These are phyloP conservation scores for Troides helena DNA, from an alignment of 2,888 invertebrate species.

Conservation along the genomic window DNA sequence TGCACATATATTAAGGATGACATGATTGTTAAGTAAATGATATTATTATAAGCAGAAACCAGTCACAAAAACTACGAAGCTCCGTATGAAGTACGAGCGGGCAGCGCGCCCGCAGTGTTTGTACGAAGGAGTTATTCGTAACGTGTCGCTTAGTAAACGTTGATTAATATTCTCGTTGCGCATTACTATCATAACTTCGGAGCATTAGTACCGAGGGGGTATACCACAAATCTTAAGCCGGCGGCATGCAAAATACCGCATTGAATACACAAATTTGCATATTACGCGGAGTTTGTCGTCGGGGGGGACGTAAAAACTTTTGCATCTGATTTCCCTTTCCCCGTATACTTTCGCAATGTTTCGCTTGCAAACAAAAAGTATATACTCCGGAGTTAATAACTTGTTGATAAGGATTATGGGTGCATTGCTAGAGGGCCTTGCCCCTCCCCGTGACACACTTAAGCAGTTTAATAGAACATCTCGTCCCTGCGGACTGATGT, in stretches of 20 bases:
- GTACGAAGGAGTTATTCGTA: neutral
- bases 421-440: too few species aligned
- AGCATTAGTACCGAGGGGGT: conserved; percentile 17
- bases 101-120: neutral
- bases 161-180: conserved; percentile 24
- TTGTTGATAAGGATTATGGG: too few species aligned
- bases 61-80: neutral
- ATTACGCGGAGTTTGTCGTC: conserved; percentile 14
- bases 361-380: neutral
- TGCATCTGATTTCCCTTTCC: conserved; percentile 9
- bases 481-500: too few species aligned
- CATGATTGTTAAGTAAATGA: too few species aligned
- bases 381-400: too few species aligned
- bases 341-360: neutral
- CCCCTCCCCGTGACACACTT: too few species aligned
- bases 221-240: conserved; percentile 26
- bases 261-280: conserved; percentile 24
- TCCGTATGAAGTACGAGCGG: neutral
- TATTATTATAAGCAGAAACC: too few species aligned
- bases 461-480: too few species aligned
- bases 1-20: too few species aligned
- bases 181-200: conserved; percentile 22
- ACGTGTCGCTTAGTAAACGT: conserved; percentile 5
- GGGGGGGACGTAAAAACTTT: conserved; percentile 8
- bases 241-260: conserved; percentile 24